Base-by-base conservation (phyloP, 2,888 invertebrate species). In the Hirtodrosophila confusa region DNA sequence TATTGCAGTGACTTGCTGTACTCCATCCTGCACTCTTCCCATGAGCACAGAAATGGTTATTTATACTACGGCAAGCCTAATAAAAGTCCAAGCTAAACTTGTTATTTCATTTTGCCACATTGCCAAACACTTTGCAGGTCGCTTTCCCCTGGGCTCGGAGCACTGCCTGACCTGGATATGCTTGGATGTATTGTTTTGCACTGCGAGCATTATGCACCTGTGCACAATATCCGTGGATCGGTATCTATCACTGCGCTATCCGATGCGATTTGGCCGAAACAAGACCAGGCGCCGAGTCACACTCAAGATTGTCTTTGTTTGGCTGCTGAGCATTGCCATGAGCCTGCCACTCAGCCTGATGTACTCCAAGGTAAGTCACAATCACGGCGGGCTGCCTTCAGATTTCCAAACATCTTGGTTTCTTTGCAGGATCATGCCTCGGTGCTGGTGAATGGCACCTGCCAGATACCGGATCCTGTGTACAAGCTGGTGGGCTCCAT, bases 151-250 rank as follows among this genome's bases (percentile, higher is more conserved):
- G 53, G 95, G 96, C 6, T 95, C 96, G 4, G 94, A 95, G 50
- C 96, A 96, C 92, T 98, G 98, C 91, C 94, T 99, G 78, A 95
- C 95, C 53, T 99, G 98, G 98, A 97, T 98, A 78, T 97, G 97
- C 85, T 93, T 98, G 88, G 99, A 99, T 92, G 98, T 99, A 2
- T 93, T 99, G 1, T 97, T 98, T 90, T 99, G 99, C 92, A 99
- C 99, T 0, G 97, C 98, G 1, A 98, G 98, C 75, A 99, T 99
- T 86, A 97, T 99, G 95, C 99, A 99, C 91, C 93, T 99, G 41
- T 98, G 98, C 90, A 98, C 98, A 40, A 98, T 99, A 90, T 98
- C 98, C 72, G 95, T 99, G 69, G 99, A 99, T 92, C 94, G 98
- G 88, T 98, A 97, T 92, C 94, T 98, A 48, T 97, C 97, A 27